Evolutionary conservation across 1,140 invertebrate species (phyloP).

Genomic region (Bathynomus jamesi): DNA sequence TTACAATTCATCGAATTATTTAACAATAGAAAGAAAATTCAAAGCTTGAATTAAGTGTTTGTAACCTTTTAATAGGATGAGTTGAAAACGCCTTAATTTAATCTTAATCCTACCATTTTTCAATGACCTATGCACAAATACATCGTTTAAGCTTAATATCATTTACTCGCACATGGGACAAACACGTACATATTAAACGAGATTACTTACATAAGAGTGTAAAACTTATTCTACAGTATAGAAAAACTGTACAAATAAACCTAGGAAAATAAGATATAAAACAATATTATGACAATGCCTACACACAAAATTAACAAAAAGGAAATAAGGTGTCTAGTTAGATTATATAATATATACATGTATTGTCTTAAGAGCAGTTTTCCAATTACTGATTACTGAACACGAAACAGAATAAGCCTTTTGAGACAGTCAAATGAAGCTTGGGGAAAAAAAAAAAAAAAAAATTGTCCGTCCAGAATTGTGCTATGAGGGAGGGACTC

Average conservation of each 20-base stretch:
- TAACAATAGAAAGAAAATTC: no score
- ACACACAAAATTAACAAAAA: background rate
- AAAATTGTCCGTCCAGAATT: background rate
- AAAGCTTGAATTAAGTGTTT: no score
- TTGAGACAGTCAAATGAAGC: background rate
- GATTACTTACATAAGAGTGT: no score
- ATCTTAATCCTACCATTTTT: no score
- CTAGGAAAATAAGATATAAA: background rate
- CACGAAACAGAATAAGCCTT: background rate
- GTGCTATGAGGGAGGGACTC: no score
- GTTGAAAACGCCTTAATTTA: no score
- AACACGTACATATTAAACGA: no score
- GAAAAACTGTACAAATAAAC: background rate
- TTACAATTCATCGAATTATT: no score
- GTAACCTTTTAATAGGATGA: no score
- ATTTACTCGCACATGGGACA: no score
- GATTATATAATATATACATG: background rate
- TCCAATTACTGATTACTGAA: background rate
- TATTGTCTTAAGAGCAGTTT: background rate
- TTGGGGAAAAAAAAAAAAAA: background rate
- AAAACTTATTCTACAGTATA: background rate
- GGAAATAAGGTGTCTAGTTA: background rate
- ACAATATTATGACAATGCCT: background rate
- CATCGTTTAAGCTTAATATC: no score
- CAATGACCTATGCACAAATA: no score